phyloP scores from a whole-genome alignment of 2,113 vertebrate species.

The Loxodonta africana region DNA sequence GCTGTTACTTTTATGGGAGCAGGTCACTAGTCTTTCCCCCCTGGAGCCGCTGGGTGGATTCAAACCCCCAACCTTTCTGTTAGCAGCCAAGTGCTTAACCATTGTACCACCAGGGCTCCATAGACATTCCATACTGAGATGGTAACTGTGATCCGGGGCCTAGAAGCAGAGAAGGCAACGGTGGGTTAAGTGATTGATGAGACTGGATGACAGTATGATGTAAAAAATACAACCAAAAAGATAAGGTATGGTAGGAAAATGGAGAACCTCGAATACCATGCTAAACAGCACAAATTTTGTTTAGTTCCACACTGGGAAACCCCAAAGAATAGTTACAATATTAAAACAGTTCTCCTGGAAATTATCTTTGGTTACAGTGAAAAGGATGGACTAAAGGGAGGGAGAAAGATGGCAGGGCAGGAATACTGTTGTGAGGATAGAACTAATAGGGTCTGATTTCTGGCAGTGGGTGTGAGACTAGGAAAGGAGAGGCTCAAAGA shows the following conservation, averaged over 20 bases:
- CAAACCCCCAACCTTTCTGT: too few species aligned
- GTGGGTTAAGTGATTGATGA: background rate
- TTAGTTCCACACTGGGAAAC: background rate
- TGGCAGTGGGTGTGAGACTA: background rate
- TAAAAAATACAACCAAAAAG: background rate
- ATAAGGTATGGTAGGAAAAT: background rate
- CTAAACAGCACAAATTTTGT: background rate
- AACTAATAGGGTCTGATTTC: background rate
- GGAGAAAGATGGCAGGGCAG: background rate
- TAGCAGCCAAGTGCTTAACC: too few species aligned
- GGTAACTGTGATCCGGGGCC: background rate
- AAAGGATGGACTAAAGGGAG: background rate
- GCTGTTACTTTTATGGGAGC: too few species aligned
- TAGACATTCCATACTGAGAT: slow-evolving; percentile 11
- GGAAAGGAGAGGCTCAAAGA: background rate
- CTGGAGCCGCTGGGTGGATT: too few species aligned
- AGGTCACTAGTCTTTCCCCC: too few species aligned
- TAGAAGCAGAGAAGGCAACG: background rate
- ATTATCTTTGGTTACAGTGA: background rate
- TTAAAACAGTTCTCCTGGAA: background rate
- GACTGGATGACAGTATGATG: background rate
- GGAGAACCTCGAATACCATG: background rate
- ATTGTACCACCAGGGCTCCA: background rate
- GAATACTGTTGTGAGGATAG: background rate
- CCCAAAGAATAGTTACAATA: background rate